Evolutionary conservation across 2,888 invertebrate species (phyloP).

Genomic region (Dusona sp.): DNA sequence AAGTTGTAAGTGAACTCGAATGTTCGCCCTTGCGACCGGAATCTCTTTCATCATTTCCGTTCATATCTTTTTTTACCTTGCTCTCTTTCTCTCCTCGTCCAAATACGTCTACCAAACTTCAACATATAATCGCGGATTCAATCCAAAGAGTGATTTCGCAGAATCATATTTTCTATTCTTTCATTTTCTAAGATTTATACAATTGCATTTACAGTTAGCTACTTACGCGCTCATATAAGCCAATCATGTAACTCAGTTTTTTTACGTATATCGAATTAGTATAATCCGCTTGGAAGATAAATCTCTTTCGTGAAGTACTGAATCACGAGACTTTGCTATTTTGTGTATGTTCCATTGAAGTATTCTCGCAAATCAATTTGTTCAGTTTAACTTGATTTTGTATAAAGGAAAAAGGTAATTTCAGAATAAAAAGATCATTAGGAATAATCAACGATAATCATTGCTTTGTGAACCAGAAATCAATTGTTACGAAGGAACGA

Average conservation of each 20-base stretch:
- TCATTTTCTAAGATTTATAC: constrained; percentile 1
- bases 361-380: background rate
- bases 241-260: background rate
- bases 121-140: background rate
- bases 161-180: background rate
- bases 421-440: background rate
- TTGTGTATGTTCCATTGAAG: background rate
- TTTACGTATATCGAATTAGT: background rate
- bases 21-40: constrained; percentile 24
- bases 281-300: background rate
- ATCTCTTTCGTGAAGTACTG: background rate
- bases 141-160: background rate
- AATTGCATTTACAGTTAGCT: background rate
- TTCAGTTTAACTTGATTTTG: background rate
- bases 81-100: background rate
- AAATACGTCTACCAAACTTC: background rate
- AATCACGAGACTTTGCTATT: constrained; percentile 5
- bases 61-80: constrained; percentile 1
- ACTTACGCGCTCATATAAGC: background rate
- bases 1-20: constrained; percentile 52
- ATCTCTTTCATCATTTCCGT: constrained; percentile 32
- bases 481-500: background rate
- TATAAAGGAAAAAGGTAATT: background rate
- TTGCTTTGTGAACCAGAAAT: background rate
- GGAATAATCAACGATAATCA: background rate